Evolutionary conservation across 2,797 vertebrate species (phyloP), one percentile per base, ranked within the genome.

Genomic region (Falco berigora): DNA sequence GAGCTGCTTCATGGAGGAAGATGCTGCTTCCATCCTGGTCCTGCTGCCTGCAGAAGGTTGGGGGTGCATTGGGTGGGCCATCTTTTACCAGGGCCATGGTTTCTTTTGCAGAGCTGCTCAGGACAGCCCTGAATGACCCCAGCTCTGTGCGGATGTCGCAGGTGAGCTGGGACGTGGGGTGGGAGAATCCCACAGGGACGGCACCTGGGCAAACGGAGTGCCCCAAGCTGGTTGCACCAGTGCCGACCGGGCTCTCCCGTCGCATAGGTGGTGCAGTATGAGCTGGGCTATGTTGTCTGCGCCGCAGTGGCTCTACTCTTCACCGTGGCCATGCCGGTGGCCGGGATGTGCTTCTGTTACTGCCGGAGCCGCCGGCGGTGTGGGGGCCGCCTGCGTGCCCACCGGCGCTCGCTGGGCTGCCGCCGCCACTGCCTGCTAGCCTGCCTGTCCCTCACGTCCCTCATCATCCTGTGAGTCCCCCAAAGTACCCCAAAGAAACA

Each of bases 241-340:
- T 32, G 73, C 66, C 3, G 5, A 12, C n/a, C 5, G 2, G 12
- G 17, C 50, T 21, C 8, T 77, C 53, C 46, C 4, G 1, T 12
- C 24, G 2, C 27, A 0, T 76, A 99, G 98, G 97, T 98, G 92
- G 87, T 98, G 68, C 97, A 80, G 27, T 98, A 98, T 2, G 97
- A 98, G 93, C 97, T 97, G 2, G 98, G 98, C 83, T 99, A 98
- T 2, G 55, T 98, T 5, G 83, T 98, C 47, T 98, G 98, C 0
- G 96, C 98, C 2, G 92, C 96, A 2, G 98, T 98, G 25, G 97
- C 98, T 0, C 80, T 97, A 69, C 95, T 98, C 34, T 98, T 98
- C 96, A 92, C 98, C 8, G 77, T 98, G 81, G 72, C 93, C 2
- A 49, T 98, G 95, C 98, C 98, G 5, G 56, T 90, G 10, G 77